Percentiles rank a stretch among this genome's conserved stretches.
These are phyloP conservation scores for Mohoua ochrocephala DNA, from an alignment of 2,113 vertebrate genomes.

Conservation along the genomic window DNA sequence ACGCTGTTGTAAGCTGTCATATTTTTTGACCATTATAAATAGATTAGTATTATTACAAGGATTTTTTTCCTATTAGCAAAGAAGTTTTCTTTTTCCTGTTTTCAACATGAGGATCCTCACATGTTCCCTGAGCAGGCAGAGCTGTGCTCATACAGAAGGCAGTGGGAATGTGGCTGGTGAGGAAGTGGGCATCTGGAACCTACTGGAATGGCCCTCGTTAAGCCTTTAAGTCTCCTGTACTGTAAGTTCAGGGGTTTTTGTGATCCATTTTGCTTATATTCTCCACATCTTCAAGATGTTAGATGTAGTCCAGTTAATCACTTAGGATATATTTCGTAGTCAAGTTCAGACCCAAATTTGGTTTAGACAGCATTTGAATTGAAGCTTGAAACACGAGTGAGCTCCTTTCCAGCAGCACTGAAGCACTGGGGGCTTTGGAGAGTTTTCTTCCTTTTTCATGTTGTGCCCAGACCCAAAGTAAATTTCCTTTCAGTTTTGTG, in stretches of 20 bases:
- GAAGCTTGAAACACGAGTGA: background rate
- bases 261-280: background rate
- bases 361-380: background rate
- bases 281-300: background rate
- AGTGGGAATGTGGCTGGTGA: background rate
- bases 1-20: slow-evolving; percentile 34
- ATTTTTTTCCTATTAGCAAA: slow-evolving; percentile 33
- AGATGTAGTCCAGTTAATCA: background rate
- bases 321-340: background rate
- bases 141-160: background rate
- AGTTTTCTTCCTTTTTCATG: background rate
- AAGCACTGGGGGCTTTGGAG: background rate
- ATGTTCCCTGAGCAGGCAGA: background rate
- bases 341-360: background rate
- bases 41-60: slow-evolving; percentile 40
- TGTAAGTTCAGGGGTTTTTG: background rate
- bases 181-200: background rate
- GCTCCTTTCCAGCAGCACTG: background rate
- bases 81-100: background rate
- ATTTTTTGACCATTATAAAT: slow-evolving; percentile 57
- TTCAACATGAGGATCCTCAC: background rate
- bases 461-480: background rate
- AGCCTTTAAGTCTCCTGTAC: background rate
- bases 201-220: background rate
- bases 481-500: background rate